Evolutionary conservation across 2,888 invertebrate species (phyloP).

Genomic region (Phortica okadai): DNA sequence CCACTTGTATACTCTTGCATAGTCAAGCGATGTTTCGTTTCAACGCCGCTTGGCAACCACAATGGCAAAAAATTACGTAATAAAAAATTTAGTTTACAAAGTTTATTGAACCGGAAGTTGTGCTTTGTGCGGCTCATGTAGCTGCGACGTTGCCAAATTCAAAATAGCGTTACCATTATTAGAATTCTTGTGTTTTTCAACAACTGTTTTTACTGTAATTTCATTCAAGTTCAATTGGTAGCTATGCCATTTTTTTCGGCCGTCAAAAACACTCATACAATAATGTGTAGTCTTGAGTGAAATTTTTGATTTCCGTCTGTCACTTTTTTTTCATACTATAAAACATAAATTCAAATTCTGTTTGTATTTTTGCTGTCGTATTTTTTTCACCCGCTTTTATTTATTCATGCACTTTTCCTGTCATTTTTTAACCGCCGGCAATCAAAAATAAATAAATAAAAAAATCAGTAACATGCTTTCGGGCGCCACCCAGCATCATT

Average conservation of each 20-base stretch:
- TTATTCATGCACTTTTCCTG: conserved; percentile 23
- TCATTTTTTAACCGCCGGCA: conserved; percentile 22
- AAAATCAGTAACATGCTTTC: conserved; percentile 26
- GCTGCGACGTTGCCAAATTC: not conserved
- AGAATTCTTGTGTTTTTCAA: not conserved
- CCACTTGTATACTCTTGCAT: not conserved
- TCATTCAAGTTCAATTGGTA: not conserved
- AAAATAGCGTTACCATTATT: not conserved
- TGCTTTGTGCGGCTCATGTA: not conserved
- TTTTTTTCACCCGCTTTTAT: conserved; percentile 2
- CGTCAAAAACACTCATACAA: not conserved
- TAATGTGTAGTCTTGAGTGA: not conserved
- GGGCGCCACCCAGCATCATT: conserved; percentile 1
- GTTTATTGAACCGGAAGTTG: conserved; percentile 33
- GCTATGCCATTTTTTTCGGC: not conserved
- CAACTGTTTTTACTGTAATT: not conserved
- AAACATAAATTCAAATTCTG: not conserved
- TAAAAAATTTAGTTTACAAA: conserved; percentile 21
- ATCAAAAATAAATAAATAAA: conserved; percentile 30
- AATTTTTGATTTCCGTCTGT: conserved; percentile 17
- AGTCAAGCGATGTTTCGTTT: not conserved
- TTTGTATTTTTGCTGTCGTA: not conserved
- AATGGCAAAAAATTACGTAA: not conserved
- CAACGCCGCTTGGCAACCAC: not conserved
- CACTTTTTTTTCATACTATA: conserved; percentile 11